Conservation (phyloP, 2,113 vertebrate species). For the Salvator merianae region DNA sequence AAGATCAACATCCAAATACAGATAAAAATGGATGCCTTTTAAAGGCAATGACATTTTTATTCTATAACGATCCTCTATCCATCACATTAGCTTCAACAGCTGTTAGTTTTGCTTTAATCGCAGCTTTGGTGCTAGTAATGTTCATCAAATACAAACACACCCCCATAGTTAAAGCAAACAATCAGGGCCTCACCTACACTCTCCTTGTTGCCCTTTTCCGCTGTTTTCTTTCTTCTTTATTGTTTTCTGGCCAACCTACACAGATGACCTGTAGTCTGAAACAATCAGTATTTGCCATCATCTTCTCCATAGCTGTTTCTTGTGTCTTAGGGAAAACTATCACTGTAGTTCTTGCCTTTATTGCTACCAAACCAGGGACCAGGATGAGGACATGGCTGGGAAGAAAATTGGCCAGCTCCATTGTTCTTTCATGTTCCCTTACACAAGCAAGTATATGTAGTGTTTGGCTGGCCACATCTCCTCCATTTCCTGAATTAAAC, state of each 20-base stretch:
- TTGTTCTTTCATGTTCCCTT: neutral
- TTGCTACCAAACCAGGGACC: neutral
- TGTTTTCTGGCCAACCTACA: neutral
- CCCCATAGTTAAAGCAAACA: neutral
- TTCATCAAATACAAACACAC: neutral
- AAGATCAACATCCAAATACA: neutral
- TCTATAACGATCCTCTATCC: neutral
- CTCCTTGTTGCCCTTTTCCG: neutral
- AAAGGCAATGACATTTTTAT: neutral
- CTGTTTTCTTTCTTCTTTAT: neutral
- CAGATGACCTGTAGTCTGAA: neutral
- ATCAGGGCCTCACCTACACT: neutral
- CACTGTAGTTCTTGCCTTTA: neutral
- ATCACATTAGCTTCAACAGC: neutral
- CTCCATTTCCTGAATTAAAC: neutral
- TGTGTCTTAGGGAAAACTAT: neutral
- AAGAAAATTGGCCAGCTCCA: neutral
- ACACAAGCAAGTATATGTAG: neutral
- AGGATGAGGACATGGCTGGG: neutral
- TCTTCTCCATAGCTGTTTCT: slow-evolving; percentile 16
- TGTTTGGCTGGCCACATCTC: neutral
- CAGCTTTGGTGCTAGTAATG: neutral
- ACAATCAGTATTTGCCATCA: neutral
- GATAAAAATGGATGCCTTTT: neutral
- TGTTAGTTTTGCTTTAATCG: no score